Evolutionary conservation across 2,113 vertebrate species (phyloP), one percentile per base, ranked within the genome.

Genomic region (Leptodactylus fuscus): DNA sequence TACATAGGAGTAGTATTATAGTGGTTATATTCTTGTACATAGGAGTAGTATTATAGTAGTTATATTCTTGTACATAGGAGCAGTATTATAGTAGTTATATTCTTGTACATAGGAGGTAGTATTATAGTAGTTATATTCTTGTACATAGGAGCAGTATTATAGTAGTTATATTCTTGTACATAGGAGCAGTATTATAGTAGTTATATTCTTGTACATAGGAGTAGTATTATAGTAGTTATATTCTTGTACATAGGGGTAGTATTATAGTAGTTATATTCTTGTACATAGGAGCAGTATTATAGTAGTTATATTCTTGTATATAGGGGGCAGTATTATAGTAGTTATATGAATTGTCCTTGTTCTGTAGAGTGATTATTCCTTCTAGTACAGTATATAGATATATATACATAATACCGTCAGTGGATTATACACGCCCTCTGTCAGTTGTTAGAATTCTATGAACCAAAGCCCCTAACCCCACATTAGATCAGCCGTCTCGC

Each of bases 211-310:
- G 10, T 12, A 48, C 46, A n/a, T n/a, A n/a, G n/a, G n/a, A n/a
- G n/a, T n/a, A 60, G n/a, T 60, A 60, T 60, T 60, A 60, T 60
- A 60, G 55, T 51, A 60, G 55, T 60, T 60, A 11, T 60, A 60
- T 60, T 60, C n/a, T 60, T 60, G 55, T 60, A 60, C 22, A 55
- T 55, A 55, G 22, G 22, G 22, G 46, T 5, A 22, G 53, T 55
- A n/a, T 55, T 55, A 55, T n/a, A 55, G 15, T 60, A 60, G 55
- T 60, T 60, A 60, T 60, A 24, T 60, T 60, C 55, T 60, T 24
- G n/a, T 60, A 60, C 9, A 60, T 60, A 60, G 55, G 55, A 11
- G 46, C 46, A 49, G 46, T 49, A 49, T 49, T 49, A 49, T 49
- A 49, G 46, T 13, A 49, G 49, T 51, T 51, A 51, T 51, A 51